Conservation (phyloP, 92 coral and sea anemone genomes). For the Heteractis magnifica region DNA sequence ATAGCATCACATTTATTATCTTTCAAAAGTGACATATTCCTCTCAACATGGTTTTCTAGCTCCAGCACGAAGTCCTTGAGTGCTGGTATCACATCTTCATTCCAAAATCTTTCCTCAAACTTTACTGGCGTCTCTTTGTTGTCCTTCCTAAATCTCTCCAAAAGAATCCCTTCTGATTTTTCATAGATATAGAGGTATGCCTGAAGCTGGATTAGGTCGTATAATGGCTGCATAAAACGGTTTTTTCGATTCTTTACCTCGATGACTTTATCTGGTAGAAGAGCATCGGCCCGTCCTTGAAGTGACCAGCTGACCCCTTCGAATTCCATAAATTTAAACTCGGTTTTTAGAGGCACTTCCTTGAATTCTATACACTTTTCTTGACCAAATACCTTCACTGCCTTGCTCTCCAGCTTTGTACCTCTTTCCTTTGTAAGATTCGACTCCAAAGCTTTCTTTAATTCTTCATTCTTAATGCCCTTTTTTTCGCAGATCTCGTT, state of each 20-base stretch:
- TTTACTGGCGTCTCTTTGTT: constrained; percentile 71
- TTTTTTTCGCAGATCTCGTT: constrained; percentile 73
- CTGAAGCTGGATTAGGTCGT: constrained; percentile 88
- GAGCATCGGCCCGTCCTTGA: constrained; percentile 87
- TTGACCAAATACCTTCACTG: constrained; percentile 65
- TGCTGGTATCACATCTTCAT: constrained; percentile 65
- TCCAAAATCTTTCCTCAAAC: constrained; percentile 77
- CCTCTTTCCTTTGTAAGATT: constrained; percentile 84
- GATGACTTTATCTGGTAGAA: constrained; percentile 70
- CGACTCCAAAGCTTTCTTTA: constrained; percentile 69
- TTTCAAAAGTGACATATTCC: constrained; percentile 57
- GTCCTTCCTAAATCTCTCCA: constrained; percentile 72
- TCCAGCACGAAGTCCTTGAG: constrained; percentile 75
- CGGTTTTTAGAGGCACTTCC: constrained; percentile 37
- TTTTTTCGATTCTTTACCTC: constrained; percentile 91
- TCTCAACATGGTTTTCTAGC: constrained; percentile 49
- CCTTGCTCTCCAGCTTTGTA: constrained; percentile 71
- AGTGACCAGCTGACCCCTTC: constrained; percentile 75
- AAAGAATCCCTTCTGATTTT: constrained; percentile 69
- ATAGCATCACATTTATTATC: constrained; percentile 10
- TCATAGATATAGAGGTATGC: constrained; percentile 79
- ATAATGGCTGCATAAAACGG: constrained; percentile 85
- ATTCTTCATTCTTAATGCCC: constrained; percentile 52
- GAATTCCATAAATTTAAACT: constrained; percentile 55
- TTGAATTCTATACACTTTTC: constrained; percentile 60